phyloP scores from a whole-genome alignment of 2,113 vertebrate species.

The Melanotaenia duboulayi region DNA sequence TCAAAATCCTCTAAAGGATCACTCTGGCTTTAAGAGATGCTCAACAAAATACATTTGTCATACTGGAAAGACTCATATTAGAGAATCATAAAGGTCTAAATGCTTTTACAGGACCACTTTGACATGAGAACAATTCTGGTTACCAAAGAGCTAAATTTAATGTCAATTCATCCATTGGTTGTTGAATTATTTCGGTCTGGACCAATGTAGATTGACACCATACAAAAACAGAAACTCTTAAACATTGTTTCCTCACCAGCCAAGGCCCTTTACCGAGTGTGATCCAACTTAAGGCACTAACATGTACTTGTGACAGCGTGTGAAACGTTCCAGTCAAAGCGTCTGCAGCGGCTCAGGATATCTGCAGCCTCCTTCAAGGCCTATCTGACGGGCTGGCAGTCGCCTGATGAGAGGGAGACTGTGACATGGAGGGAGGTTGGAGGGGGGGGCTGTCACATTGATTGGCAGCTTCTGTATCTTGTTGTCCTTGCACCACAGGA shows the following conservation, averaged over 20 bases:
- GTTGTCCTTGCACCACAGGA: background rate
- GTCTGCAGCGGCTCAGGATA: conserved; percentile 59
- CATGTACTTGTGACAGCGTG: conserved; percentile 64
- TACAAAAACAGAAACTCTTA: conserved; percentile 10
- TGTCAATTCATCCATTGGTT: background rate
- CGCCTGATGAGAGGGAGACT: conserved; percentile 60
- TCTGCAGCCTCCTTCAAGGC: conserved; percentile 56
- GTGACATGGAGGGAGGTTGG: conserved; percentile 27
- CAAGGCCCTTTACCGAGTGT: conserved; percentile 49
- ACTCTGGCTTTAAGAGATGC: conserved; percentile 11
- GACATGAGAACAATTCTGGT: background rate
- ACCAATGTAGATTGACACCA: background rate
- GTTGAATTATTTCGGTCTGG: background rate
- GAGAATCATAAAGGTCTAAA: conserved; percentile 26
- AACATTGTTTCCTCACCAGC: conserved; percentile 38
- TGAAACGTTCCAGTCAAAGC: conserved; percentile 69
- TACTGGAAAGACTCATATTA: conserved; percentile 32
- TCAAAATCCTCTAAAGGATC: conserved; percentile 10
- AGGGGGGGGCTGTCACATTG: conserved; percentile 12
- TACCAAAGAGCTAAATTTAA: background rate
- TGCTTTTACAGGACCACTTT: background rate
- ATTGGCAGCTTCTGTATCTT: conserved; percentile 37
- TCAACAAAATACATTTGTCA: conserved; percentile 37
- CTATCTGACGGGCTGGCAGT: conserved; percentile 68
- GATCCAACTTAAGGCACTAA: conserved; percentile 60